These are phyloP conservation scores for Spilogale gracilis DNA, from an alignment of 2,113 vertebrate genomes.

Conservation along the genomic window DNA sequence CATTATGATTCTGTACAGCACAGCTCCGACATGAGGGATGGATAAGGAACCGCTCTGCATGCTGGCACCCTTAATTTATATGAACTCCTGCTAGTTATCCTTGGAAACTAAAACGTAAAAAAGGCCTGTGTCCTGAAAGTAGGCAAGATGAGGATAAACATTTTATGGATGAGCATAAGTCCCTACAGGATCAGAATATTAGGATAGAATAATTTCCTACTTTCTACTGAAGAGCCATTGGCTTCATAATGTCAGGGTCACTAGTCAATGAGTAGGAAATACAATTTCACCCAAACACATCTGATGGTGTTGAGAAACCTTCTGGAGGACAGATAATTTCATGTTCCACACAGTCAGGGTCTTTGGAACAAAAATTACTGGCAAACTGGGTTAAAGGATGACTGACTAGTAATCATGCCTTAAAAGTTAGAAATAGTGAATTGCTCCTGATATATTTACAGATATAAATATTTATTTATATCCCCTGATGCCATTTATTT, in stretches of 20 bases:
- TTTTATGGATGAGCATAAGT: neutral
- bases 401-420: neutral
- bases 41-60: neutral
- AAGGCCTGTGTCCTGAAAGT: neutral
- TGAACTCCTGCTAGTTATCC: neutral
- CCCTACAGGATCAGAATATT: neutral
- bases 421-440: neutral
- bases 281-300: neutral
- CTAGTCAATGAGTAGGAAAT: neutral
- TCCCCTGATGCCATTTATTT: neutral
- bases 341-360: neutral
- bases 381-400: neutral
- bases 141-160: neutral
- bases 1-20: neutral
- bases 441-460: neutral
- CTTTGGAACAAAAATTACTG: neutral
- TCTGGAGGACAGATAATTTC: neutral
- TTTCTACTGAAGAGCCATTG: neutral
- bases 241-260: neutral
- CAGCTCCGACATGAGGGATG: neutral
- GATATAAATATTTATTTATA: neutral
- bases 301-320: neutral
- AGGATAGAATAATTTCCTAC: neutral
- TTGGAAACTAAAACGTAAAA: constrained; percentile 43
- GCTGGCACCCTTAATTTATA: constrained; percentile 43